phyloP scores from a whole-genome alignment of 1,140 invertebrate species.

The Aphidius gifuensis region DNA sequence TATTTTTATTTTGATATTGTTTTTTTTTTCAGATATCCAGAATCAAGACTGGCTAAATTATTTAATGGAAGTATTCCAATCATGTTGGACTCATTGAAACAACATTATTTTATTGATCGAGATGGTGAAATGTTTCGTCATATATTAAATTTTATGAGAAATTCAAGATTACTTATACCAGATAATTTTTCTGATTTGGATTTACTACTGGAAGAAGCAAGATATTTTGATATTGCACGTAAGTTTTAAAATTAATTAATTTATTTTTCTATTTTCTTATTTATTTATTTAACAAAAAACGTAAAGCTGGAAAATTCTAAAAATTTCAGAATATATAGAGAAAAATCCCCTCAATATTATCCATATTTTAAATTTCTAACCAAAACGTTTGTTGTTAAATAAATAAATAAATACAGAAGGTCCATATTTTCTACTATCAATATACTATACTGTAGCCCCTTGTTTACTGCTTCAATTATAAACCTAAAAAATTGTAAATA shows the following conservation, averaged over 20 bases:
- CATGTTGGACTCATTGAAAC: slow-evolving; percentile 92
- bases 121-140: slow-evolving; percentile 95
- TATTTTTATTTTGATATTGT: neutral
- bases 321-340: neutral
- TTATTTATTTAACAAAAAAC: neutral
- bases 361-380: too few species aligned
- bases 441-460: too few species aligned
- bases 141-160: slow-evolving; percentile 93
- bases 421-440: too few species aligned
- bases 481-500: too few species aligned
- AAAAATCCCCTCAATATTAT: too few species aligned
- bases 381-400: too few species aligned
- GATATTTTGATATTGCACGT: slow-evolving; percentile 89
- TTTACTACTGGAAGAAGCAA: slow-evolving; percentile 87
- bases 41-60: slow-evolving; percentile 86
- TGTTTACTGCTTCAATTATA: too few species aligned
- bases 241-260: slow-evolving; percentile 48
- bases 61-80: slow-evolving; percentile 97
- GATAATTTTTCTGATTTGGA: slow-evolving; percentile 85
- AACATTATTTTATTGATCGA: slow-evolving; percentile 97
- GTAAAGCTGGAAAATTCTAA: neutral
- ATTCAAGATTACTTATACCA: slow-evolving; percentile 81
- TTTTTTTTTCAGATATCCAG: slow-evolving; percentile 74
- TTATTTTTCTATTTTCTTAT: slow-evolving; percentile 9
- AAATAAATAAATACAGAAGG: too few species aligned